Evolutionary conservation across 2,113 vertebrate species (phyloP), one percentile per base, ranked within the genome.

Genomic region (Scomber colias): DNA sequence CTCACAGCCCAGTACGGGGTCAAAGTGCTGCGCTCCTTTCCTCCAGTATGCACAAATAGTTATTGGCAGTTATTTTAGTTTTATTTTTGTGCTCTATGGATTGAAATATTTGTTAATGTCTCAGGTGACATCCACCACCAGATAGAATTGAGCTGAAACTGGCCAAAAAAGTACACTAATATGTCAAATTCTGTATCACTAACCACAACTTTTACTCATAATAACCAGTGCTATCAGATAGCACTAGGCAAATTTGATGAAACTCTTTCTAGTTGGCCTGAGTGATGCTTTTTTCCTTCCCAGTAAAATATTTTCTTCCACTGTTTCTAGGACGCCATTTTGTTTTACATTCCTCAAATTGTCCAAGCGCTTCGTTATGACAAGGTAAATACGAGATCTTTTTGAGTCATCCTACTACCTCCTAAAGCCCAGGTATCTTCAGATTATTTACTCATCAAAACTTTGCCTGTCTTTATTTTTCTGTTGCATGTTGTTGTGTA

Each of bases 281-380:
- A 30, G 19, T 40, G 1, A n/a, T 74, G 3, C 1, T 5, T 55
- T 15, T 57, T 71, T 40, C 48, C 0, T 61, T 0, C 0, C 5
- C 49, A 21, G 6, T 81, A 21, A 44, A 13, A 3, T 21, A 44
- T 12, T 65, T 9, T 63, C 19, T 72, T 46, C 15, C 63, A 21
- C 65, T 49, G 7, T 90, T 81, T 77, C 35, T 89, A 99, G 98
- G 98, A 99, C 63, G 97, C 97, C 54, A 99, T 99, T 93, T 95
- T 99, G 82, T 99, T 99, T 94, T 99, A 99, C 94, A 99, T 99
- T 89, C 97, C 97, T 64, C 98, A 99, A 87, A 99, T 99, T 24
- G 98, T 99, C 59, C 97, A 99, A 87, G 97, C 97, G 1, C 97
- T 99, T 84, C 94, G 97, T 2, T 99, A 98, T 7, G 97, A 99